Evolutionary conservation across 2,888 invertebrate genomes (phyloP).

Genomic region (Brassicogethes aeneus): DNA sequence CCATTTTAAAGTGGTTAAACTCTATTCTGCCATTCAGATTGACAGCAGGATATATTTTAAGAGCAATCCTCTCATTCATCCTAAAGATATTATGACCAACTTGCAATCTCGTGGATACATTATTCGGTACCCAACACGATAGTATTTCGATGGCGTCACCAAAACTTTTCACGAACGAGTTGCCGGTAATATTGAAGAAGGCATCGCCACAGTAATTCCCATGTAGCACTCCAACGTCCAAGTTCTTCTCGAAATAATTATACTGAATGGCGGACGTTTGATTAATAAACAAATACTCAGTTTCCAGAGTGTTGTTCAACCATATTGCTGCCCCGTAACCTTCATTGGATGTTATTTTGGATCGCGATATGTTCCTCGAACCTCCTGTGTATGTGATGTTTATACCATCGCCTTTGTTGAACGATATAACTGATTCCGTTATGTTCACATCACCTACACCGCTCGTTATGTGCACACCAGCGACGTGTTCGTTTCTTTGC

Average conservation of each 20-base stretch:
- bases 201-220: constrained; percentile 87
- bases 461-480: constrained; percentile 80
- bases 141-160: constrained; percentile 73
- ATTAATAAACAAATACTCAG: constrained; percentile 70
- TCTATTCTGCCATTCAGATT: constrained; percentile 72
- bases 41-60: constrained; percentile 73
- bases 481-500: constrained; percentile 80
- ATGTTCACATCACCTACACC: constrained; percentile 94
- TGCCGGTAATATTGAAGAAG: constrained; percentile 88
- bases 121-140: constrained; percentile 64
- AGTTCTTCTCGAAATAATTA: constrained; percentile 78
- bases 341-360: constrained; percentile 76
- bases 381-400: constrained; percentile 96
- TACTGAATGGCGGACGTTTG: constrained; percentile 83
- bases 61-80: constrained; percentile 62
- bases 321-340: constrained; percentile 86
- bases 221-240: constrained; percentile 80
- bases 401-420: constrained; percentile 89
- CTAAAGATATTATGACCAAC: constrained; percentile 82
- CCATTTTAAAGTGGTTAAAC: constrained; percentile 81
- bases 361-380: constrained; percentile 80
- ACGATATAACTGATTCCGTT: constrained; percentile 79
- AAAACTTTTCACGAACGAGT: constrained; percentile 71
- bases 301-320: constrained; percentile 74
- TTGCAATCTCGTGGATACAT: constrained; percentile 53